These are phyloP conservation scores for Alcedo atthis DNA, from an alignment of 2,797 vertebrate genomes.

Conservation along the genomic window DNA sequence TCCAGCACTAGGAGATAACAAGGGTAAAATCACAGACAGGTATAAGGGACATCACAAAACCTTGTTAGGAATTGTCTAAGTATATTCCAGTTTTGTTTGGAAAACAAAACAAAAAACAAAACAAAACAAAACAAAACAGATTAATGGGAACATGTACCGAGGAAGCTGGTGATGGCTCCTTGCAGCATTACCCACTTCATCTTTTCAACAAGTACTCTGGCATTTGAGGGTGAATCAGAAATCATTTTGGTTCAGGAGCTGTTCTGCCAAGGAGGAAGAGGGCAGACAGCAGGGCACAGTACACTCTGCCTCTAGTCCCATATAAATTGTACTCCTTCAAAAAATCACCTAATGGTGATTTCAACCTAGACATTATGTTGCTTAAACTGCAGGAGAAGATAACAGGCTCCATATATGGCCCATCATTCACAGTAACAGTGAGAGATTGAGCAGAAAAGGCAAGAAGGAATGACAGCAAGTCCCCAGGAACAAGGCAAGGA, in stretches of 20 bases:
- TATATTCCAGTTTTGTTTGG: neutral
- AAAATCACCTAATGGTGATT: neutral
- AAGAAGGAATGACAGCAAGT: neutral
- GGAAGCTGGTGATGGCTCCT: neutral
- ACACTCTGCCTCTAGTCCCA: neutral
- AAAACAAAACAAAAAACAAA: neutral
- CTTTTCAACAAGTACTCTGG: neutral
- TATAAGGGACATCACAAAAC: neutral
- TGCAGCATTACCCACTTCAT: neutral
- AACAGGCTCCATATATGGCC: neutral
- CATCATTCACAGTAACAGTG: neutral
- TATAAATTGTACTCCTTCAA: neutral
- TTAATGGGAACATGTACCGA: neutral
- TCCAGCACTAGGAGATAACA: neutral
- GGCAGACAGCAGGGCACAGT: neutral
- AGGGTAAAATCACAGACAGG: neutral
- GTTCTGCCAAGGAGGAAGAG: neutral
- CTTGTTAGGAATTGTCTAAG: neutral
- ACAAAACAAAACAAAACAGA: neutral
- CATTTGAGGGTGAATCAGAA: neutral
- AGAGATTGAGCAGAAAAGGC: neutral
- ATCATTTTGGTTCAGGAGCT: neutral
- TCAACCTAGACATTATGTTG: neutral
- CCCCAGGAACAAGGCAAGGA: neutral
- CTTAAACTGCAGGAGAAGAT: neutral